Evolutionary conservation across 2,888 invertebrate genomes (phyloP).

Genomic region (Sepiola atlantica): DNA sequence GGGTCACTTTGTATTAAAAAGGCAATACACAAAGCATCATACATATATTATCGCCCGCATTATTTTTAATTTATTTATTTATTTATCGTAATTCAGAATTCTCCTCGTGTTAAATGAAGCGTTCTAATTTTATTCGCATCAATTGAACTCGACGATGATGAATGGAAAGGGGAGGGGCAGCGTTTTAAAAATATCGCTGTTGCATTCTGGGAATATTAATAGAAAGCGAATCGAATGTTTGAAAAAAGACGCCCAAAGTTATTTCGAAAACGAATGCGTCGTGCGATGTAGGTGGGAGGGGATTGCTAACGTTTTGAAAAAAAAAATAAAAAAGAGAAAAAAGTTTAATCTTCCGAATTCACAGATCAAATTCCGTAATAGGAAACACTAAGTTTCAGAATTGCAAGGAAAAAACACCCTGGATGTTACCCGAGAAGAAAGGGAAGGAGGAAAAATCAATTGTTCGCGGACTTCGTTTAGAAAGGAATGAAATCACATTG

Average conservation of each 20-base stretch:
- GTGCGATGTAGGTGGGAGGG: not conserved
- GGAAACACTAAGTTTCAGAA: not conserved
- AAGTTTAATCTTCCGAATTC: not conserved
- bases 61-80: too few relatives aligned
- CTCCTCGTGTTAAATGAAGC: too few relatives aligned
- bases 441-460: not conserved
- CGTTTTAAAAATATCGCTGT: too few relatives aligned
- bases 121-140: too few relatives aligned
- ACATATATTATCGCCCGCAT: too few relatives aligned
- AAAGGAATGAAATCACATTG: not conserved
- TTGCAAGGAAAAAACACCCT: not conserved
- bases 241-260: not conserved
- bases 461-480: not conserved
- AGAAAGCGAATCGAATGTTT: not conserved
- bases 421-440: not conserved
- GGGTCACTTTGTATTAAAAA: too few relatives aligned
- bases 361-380: not conserved
- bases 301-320: not conserved
- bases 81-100: too few relatives aligned
- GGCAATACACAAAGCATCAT: too few relatives aligned
- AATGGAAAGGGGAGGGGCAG: too few relatives aligned
- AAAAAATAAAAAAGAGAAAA: not conserved
- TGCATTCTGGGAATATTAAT: too few relatives aligned
- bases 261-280: not conserved
- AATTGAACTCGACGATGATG: too few relatives aligned